Conservation (phyloP, 1,140 invertebrate species). For the Panagrolaimus sp. region DNA sequence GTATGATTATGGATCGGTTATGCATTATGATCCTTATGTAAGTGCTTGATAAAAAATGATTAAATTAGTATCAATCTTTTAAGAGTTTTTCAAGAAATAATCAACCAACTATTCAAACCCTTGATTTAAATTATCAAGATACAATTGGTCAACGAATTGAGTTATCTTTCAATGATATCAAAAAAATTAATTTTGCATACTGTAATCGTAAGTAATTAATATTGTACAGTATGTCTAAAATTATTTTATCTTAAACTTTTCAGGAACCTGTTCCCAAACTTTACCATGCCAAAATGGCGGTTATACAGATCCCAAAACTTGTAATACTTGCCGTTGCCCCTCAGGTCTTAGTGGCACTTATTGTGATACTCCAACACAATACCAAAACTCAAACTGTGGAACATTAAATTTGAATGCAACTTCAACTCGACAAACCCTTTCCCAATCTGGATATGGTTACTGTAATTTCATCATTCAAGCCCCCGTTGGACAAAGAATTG, state of each 20-base stretch:
- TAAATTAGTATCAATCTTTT: not conserved
- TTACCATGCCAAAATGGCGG: slow-evolving; percentile 12
- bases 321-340: not conserved
- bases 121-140: not conserved
- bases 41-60: not conserved
- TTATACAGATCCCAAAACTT: not conserved
- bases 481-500: not conserved
- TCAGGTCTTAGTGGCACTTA: not conserved
- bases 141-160: slow-evolving; percentile 7
- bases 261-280: not conserved
- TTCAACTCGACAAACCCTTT: not conserved
- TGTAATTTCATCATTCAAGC: slow-evolving; percentile 3
- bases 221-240: too few relatives aligned
- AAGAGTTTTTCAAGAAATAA: not conserved
- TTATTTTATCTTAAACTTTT: too few relatives aligned
- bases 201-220: not conserved
- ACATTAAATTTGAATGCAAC: not conserved
- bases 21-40: slow-evolving; percentile 13
- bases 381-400: not conserved
- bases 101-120: not conserved
- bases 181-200: slow-evolving; percentile 11
- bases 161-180: not conserved
- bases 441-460: not conserved
- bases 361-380: not conserved
- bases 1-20: slow-evolving; percentile 11